Evolutionary conservation across 2,113 vertebrate species (phyloP).

Genomic region (Spea bombifrons): DNA sequence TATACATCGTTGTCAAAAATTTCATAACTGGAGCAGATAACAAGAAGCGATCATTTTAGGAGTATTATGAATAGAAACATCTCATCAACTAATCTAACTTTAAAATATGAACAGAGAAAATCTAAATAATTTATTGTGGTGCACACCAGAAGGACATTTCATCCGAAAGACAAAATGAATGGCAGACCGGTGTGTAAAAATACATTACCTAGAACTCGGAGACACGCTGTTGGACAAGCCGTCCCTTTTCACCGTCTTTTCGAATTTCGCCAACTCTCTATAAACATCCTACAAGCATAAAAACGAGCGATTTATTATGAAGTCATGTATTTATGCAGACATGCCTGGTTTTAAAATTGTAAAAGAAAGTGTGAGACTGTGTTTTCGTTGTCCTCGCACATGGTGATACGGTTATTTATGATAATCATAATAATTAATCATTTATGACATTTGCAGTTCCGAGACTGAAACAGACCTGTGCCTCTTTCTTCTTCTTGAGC

Average conservation of each 20-base stretch:
- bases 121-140: too few species aligned
- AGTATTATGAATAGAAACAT: too few species aligned
- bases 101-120: too few species aligned
- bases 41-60: too few species aligned
- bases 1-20: too few species aligned
- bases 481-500: conserved; percentile 71
- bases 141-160: too few species aligned
- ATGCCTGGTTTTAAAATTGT: too few species aligned
- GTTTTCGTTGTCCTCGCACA: neutral
- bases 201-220: conserved; percentile 58
- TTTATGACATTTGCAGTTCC: neutral
- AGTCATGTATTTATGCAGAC: too few species aligned
- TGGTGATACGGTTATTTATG: neutral
- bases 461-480: conserved; percentile 66
- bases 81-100: too few species aligned
- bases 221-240: conserved; percentile 43
- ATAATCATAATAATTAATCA: neutral
- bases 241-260: conserved; percentile 67
- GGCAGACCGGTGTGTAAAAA: neutral
- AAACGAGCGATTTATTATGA: neutral
- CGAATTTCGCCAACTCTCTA: conserved; percentile 80
- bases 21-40: too few species aligned
- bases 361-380: too few species aligned
- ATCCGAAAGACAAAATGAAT: too few species aligned
- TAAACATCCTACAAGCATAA: conserved; percentile 69